phyloP scores from a whole-genome alignment of 2,113 vertebrate genomes.

The Oceanodroma tethys region DNA sequence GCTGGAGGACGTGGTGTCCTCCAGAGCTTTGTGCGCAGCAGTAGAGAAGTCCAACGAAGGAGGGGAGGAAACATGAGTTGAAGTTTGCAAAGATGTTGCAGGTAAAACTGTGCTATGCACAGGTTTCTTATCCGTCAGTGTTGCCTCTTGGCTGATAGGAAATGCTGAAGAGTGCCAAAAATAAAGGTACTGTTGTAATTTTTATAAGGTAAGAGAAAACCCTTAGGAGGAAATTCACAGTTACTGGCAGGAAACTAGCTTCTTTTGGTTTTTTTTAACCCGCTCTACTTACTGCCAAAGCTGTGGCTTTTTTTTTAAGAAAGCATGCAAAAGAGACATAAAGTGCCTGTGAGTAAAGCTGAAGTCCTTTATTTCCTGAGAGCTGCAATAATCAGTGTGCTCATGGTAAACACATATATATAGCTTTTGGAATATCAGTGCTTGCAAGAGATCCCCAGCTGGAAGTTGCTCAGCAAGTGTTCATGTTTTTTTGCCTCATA shows the following conservation, averaged over 20 bases:
- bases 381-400: not conserved
- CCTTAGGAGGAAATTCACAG: not conserved
- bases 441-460: not conserved
- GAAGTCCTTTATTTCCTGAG: not conserved
- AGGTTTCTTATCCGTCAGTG: not conserved
- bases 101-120: not conserved
- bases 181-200: not conserved
- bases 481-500: not conserved
- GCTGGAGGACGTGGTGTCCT: not conserved
- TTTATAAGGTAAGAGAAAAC: not conserved
- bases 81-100: not conserved
- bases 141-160: not conserved
- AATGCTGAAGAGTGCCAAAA: not conserved
- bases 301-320: not conserved
- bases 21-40: not conserved
- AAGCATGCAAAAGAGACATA: not conserved
- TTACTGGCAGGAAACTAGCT: not conserved
- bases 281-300: not conserved
- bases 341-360: not conserved
- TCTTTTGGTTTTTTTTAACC: not conserved
- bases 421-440: not conserved
- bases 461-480: not conserved
- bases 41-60: not conserved
- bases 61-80: not conserved
- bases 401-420: not conserved